Base-by-base conservation (phyloP, 2,797 vertebrate species). In the Chaenodraco wilsoni region DNA sequence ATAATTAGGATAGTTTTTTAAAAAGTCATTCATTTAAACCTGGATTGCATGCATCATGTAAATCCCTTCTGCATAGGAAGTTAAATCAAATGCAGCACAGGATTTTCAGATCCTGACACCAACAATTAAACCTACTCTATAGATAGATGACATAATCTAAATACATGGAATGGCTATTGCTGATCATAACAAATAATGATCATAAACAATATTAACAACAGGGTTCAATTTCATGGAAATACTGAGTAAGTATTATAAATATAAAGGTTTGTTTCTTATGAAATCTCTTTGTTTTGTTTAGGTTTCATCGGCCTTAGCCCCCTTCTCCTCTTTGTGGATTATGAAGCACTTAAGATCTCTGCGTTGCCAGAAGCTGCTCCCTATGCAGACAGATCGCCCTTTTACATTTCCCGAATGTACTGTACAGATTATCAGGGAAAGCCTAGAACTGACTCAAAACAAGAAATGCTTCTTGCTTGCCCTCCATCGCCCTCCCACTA, bases 281-380 rank as follows among this genome's bases (percentile, higher is more conserved):
- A 54, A n/a, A 57, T 73, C 4, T 40, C 0, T 78, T 65, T 81
- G 58, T 87, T 78, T 88, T 56, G 27, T 64, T 91, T 88, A 99
- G 98, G 89, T 99, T 97, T 90, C 98, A 99, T 93, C 97, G 98
- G 86, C 98, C 98, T 43, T 99, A 96, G 93, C 69, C 40, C 16
- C 37, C n/a, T 69, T 73, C 58, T 72, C 56, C 71, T 75, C 70
- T 74, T 87, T 43, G 69, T 50, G 82, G 89, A 92, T 72, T 75
- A 75, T 76, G 70, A 95, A 94, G 94, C 94, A 94, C 94, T 95
- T 94, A 88, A 68, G 57, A 72, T 69, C 71, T 63, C 57, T 49
- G 74, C 74, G 81, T 80, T 83, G 75, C 81, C 78, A 84, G 82
- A 83, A 87, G 79, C 76, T 85, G 86, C 82, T 89, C 84, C 65